Evolutionary conservation across 2,797 vertebrate genomes (phyloP), one percentile per base, ranked within the genome.

Genomic region (Xenops minutus): DNA sequence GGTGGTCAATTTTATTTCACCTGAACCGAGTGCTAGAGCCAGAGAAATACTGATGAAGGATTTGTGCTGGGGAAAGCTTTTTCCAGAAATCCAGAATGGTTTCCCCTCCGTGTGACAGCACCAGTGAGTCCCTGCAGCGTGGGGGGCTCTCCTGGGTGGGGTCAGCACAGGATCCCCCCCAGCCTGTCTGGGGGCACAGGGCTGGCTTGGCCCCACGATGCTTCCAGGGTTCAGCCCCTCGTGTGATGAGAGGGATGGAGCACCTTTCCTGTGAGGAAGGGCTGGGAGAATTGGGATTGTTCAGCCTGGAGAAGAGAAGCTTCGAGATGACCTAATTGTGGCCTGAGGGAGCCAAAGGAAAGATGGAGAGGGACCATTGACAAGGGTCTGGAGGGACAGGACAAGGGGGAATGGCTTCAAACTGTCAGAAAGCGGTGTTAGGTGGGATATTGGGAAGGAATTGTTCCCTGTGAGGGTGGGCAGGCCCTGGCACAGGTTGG

Each of bases 381-480:
- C 34, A 81, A 44, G 29, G 75, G 43, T 0, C 32, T n/a, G 75
- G 29, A 8, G 18, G 5, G 62, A 10, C 9, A 12, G 41, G 19
- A 32, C 15, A 55, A 36, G 16, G 19, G 19, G 7, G 1, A 37
- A 17, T 24, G 41, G 19, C 13, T 75, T 62, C 22, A 7, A 9
- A 63, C 15, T 21, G 14, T 2, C 23, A 26, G 10, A 43, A 36
- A 11, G 27, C 4, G 56, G 7, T 16, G 54, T 29, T 24, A 18
- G 27, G 7, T 43, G 49, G 49, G 27, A 68, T 8, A 0, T 10
- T 56, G 87, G 78, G 43, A 0, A 69, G 71, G 16, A 49, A 36
- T 55, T 48, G 0, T 1, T 68, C 12, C 26, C 48, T 68, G 48
- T 0, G 0, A 69, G 71, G 48, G 55, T 43, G 41, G 34, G 4